phyloP scores from a whole-genome alignment of 2,113 vertebrate genomes.

The Podarcis cretensis region DNA sequence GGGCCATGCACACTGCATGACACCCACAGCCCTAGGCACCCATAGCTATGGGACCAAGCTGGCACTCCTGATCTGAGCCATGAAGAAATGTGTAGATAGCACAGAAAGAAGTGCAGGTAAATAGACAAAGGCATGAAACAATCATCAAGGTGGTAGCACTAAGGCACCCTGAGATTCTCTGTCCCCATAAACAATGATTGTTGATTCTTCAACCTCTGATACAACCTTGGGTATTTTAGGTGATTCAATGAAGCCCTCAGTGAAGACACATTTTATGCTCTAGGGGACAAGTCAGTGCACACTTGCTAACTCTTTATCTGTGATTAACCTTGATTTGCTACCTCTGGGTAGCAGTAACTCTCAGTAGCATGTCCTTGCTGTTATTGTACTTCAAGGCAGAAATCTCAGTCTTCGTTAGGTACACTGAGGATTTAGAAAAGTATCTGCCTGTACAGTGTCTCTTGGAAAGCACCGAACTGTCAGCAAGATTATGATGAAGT shows the following conservation, averaged over 20 bases:
- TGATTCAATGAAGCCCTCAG: background rate
- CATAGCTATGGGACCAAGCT: too few species aligned
- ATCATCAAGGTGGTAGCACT: background rate
- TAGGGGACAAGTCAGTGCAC: background rate
- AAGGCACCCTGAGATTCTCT: background rate
- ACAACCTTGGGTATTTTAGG: slow-evolving; percentile 9
- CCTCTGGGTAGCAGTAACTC: background rate
- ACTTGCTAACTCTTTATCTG: background rate
- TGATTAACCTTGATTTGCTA: slow-evolving; percentile 29
- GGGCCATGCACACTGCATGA: too few species aligned
- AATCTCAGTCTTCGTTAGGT: background rate
- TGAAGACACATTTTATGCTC: slow-evolving; percentile 4
- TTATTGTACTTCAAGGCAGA: background rate
- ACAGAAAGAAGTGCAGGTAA: background rate
- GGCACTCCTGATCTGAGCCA: background rate
- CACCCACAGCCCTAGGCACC: too few species aligned
- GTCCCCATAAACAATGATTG: background rate
- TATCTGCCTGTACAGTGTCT: slow-evolving; percentile 7
- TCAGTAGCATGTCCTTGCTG: background rate
- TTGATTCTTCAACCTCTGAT: background rate
- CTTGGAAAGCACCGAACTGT: slow-evolving; percentile 7
- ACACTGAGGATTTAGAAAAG: background rate
- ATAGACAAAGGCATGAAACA: background rate
- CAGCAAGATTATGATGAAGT: slow-evolving; percentile 8
- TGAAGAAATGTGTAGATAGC: background rate